Evolutionary conservation across 1,140 invertebrate genomes (phyloP).

Genomic region (Trichomalopsis sarcophagae): DNA sequence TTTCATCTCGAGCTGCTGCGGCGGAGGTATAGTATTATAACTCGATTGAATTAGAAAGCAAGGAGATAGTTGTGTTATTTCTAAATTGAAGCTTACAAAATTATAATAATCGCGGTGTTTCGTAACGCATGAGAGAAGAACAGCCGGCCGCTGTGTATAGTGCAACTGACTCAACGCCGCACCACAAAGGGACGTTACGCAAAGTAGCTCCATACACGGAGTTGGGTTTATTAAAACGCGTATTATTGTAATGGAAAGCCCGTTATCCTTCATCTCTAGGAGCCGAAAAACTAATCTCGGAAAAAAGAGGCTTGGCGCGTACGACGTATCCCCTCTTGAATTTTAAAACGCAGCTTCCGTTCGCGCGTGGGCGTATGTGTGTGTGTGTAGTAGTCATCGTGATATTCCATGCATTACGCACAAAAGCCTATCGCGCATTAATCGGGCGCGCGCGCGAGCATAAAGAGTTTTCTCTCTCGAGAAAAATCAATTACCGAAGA

Average conservation of each 20-base stretch:
- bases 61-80: background rate
- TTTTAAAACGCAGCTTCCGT: slow-evolving; percentile 25
- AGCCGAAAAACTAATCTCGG: background rate
- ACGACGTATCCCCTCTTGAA: background rate
- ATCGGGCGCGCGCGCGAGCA: background rate
- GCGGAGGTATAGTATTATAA: background rate
- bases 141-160: too few relatives aligned
- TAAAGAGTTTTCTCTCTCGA: background rate
- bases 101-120: background rate
- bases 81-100: slow-evolving; percentile 13
- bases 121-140: background rate
- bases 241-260: background rate
- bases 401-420: slow-evolving; percentile 24
- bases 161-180: background rate
- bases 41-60: background rate
- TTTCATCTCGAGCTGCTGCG: background rate
- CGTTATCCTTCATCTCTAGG: background rate
- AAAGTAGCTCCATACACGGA: background rate
- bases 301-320: background rate
- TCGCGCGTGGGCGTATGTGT: background rate
- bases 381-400: background rate
- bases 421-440: slow-evolving; percentile 7
- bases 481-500: slow-evolving; percentile 7
- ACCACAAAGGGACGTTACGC: background rate
- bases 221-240: background rate